Percentiles rank a stretch among this genome's conserved stretches.
Conservation (phyloP, 2,888 invertebrate genomes). For the Caenorhabditis drosophilae region DNA sequence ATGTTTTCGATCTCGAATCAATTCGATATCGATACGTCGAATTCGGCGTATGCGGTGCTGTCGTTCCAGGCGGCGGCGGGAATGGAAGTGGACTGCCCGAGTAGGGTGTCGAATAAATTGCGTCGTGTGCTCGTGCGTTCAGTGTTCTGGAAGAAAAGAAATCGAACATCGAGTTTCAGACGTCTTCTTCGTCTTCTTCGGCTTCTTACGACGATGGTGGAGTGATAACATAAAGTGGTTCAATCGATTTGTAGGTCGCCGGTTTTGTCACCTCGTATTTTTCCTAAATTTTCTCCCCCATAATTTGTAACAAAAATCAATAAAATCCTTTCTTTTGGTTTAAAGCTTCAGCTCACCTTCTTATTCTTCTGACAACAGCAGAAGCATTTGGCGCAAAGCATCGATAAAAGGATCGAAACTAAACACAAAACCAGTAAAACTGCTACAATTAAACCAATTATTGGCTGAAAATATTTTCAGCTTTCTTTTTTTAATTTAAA, state of each 20-base stretch:
- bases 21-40: constrained; percentile 34
- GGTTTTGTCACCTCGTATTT: constrained; percentile 64
- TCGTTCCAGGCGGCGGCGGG: constrained; percentile 51
- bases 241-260: constrained; percentile 65
- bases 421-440: constrained; percentile 60
- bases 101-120: constrained; percentile 62
- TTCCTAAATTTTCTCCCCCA: too few relatives aligned
- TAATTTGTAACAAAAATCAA: constrained; percentile 2
- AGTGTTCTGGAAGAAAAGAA: constrained; percentile 20
- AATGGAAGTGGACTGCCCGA: constrained; percentile 58
- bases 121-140: constrained; percentile 39
- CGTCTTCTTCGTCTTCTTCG: too few relatives aligned
- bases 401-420: constrained; percentile 55
- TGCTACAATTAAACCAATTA: constrained; percentile 62
- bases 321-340: too few relatives aligned
- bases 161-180: background rate
- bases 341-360: constrained; percentile 35
- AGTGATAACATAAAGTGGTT: constrained; percentile 66
- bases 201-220: constrained; percentile 51
- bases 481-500: too few relatives aligned
- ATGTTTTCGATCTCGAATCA: constrained; percentile 14
- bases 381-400: constrained; percentile 55
- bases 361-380: constrained; percentile 51
- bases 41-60: constrained; percentile 44
- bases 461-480: constrained; percentile 50